Conservation (phyloP, 1,140 invertebrate genomes). For the Heliconius nattereri region DNA sequence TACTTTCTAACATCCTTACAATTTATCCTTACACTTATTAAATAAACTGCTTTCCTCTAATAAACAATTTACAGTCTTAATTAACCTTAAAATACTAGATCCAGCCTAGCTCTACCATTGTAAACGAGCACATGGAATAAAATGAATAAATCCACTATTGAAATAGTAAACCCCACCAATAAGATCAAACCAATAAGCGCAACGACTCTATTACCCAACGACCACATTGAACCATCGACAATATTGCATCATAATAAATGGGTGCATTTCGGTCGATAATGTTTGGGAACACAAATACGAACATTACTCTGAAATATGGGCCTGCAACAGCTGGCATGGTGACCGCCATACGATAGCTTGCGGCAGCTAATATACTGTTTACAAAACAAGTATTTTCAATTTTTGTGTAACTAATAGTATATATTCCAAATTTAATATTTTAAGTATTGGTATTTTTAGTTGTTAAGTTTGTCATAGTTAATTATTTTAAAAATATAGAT, state of each 20-base stretch:
- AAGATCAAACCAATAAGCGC: background rate
- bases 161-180: background rate
- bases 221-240: background rate
- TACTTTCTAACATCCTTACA: no score
- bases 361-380: constrained; percentile 29
- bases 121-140: background rate
- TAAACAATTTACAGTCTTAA: no score
- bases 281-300: constrained; percentile 36
- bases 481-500: no score
- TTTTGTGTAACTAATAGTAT: background rate
- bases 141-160: background rate
- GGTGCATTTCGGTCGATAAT: constrained; percentile 32
- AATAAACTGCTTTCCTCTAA: no score
- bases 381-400: constrained; percentile 3
- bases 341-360: constrained; percentile 35
- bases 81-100: no score
- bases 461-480: background rate
- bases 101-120: no score
- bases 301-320: constrained; percentile 38
- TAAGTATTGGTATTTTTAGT: background rate
- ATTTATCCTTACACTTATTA: no score
- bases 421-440: background rate
- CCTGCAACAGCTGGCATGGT: constrained; percentile 34
- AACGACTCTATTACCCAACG: background rate
- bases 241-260: constrained; percentile 10